Percentiles rank a stretch among this genome's conserved stretches.
phyloP scores from a whole-genome alignment of 1,140 invertebrate genomes.

The Tenebrio molitor region DNA sequence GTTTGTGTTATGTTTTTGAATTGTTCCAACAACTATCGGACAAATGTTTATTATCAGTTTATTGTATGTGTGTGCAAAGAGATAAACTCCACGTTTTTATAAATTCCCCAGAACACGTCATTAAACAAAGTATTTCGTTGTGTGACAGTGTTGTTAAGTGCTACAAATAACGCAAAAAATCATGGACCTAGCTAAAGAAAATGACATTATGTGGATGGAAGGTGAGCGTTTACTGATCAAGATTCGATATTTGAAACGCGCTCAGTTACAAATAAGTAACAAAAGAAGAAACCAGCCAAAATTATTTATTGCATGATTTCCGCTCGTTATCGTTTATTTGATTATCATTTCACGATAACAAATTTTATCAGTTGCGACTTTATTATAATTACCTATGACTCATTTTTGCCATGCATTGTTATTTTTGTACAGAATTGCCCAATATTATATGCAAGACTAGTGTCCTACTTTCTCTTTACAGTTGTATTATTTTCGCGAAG shows the following conservation, averaged over 20 bases:
- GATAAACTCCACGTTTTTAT: neutral
- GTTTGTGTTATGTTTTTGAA: constrained; percentile 28
- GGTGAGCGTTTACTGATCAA: constrained; percentile 16
- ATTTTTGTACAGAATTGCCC: too few species aligned
- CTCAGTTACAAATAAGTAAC: too few species aligned
- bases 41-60: constrained; percentile 29
- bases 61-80: constrained; percentile 16
- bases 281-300: too few species aligned
- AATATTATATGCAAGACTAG: constrained; percentile 1
- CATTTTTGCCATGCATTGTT: too few species aligned
- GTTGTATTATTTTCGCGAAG: neutral
- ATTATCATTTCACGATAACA: too few species aligned
- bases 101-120: neutral
- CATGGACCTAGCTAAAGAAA: constrained; percentile 16
- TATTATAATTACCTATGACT: too few species aligned
- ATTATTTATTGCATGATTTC: too few species aligned
- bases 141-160: too few species aligned
- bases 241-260: too few species aligned
- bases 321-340: too few species aligned
- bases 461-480: constrained; percentile 15
- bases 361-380: too few species aligned
- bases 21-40: constrained; percentile 15
- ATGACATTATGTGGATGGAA: constrained; percentile 2
- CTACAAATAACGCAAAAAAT: too few species aligned
- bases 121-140: neutral